Conservation (phyloP, 2,797 vertebrate genomes). For the Dipus sagitta region DNA sequence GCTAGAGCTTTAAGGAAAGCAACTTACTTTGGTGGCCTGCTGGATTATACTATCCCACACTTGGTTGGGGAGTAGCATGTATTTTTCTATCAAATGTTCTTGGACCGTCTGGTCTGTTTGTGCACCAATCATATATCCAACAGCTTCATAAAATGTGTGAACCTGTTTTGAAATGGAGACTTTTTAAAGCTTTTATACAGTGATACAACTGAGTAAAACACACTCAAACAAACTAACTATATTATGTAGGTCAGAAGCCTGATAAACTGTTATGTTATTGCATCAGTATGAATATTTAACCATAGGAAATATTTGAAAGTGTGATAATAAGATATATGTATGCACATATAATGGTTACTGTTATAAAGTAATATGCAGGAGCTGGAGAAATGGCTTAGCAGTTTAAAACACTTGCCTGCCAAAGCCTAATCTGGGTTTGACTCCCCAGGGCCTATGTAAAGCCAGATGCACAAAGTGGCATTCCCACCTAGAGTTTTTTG, state of each 20-base stretch:
- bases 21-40: slow-evolving; percentile 97
- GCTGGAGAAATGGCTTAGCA: too few relatives aligned
- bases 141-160: slow-evolving; percentile 99
- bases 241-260: background rate
- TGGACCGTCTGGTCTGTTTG: slow-evolving; percentile 98
- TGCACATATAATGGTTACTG: background rate
- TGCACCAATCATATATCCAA: slow-evolving; percentile 99
- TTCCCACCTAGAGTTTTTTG: too few relatives aligned
- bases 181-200: background rate
- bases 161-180: slow-evolving; percentile 88
- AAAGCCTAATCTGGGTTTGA: too few relatives aligned
- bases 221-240: background rate
- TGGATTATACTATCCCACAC: slow-evolving; percentile 99
- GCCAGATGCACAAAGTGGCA: too few relatives aligned
- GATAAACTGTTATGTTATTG: background rate
- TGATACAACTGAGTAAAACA: background rate
- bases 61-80: slow-evolving; percentile 99
- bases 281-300: background rate
- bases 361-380: too few relatives aligned
- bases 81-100: slow-evolving; percentile 99
- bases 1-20: background rate
- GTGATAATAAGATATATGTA: too few relatives aligned
- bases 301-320: too few relatives aligned
- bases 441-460: too few relatives aligned
- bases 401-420: too few relatives aligned